Percentiles rank a stretch among this genome's conserved stretches.
phyloP scores from a whole-genome alignment of 2,113 vertebrate genomes.

The Brevimyrus niger region DNA sequence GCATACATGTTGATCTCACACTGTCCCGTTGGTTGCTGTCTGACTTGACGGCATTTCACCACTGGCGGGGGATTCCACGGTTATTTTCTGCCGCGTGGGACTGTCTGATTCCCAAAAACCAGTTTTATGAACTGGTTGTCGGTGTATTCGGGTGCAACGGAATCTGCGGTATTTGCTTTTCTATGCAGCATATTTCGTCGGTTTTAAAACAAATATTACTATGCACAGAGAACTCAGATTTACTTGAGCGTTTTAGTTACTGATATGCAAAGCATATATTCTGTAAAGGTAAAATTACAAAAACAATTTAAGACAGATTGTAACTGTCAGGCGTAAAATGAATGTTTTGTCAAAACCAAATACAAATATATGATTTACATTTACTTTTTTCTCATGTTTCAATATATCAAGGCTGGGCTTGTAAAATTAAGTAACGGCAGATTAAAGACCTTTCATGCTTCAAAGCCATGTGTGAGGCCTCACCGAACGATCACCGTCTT shows the following conservation, averaged over 20 bases:
- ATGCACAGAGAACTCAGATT: neutral
- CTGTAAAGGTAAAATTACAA: neutral
- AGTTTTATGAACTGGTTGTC: neutral
- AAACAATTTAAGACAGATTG: neutral
- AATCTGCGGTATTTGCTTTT: no score
- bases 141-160: no score
- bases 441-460: neutral
- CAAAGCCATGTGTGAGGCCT: neutral
- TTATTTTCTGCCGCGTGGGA: neutral
- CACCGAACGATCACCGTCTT: conserved; percentile 35
- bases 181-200: neutral
- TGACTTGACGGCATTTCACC: neutral
- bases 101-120: neutral
- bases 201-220: neutral
- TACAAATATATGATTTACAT: neutral
- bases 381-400: neutral
- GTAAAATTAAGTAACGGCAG: neutral
- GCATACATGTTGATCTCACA: neutral
- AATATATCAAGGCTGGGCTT: neutral
- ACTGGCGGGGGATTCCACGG: neutral
- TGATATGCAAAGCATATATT: neutral
- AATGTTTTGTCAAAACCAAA: neutral
- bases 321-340: neutral
- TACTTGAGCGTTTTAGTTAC: neutral
- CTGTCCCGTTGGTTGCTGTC: neutral